Conservation (phyloP, 2,113 vertebrate genomes). For the Grus americana region DNA sequence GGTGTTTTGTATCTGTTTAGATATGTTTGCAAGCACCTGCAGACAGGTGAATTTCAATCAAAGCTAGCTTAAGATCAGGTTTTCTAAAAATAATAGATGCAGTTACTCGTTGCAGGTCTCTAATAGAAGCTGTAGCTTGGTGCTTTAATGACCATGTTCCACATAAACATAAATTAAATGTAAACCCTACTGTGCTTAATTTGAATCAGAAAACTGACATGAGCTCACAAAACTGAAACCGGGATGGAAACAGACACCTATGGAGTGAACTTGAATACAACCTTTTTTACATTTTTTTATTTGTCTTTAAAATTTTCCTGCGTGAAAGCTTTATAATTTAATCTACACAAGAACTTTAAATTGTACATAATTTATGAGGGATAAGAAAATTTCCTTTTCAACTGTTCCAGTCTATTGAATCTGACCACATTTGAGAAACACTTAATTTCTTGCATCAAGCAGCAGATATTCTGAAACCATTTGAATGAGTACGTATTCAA, state of each 20-base stretch:
- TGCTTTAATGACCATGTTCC: background rate
- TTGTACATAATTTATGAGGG: background rate
- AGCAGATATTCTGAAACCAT: background rate
- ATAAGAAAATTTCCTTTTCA: background rate
- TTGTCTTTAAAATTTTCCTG: background rate
- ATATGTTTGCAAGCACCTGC: background rate
- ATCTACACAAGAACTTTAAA: background rate
- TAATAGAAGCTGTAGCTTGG: background rate
- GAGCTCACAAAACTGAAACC: background rate
- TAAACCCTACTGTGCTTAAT: background rate
- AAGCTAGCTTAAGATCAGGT: background rate
- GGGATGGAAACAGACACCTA: background rate
- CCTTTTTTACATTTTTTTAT: background rate
- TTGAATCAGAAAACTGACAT: background rate
- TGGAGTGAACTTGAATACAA: background rate
- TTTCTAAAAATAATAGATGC: background rate
- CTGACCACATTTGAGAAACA: background rate
- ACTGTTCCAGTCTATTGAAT: background rate
- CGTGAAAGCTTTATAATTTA: background rate
- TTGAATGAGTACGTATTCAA: background rate
- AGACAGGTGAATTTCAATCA: background rate
- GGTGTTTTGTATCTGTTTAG: background rate
- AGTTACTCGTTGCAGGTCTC: background rate
- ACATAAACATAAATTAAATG: background rate
- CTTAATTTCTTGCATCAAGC: background rate